Base-by-base conservation (phyloP, 1,140 invertebrate species). In the Odontomachus brunneus region DNA sequence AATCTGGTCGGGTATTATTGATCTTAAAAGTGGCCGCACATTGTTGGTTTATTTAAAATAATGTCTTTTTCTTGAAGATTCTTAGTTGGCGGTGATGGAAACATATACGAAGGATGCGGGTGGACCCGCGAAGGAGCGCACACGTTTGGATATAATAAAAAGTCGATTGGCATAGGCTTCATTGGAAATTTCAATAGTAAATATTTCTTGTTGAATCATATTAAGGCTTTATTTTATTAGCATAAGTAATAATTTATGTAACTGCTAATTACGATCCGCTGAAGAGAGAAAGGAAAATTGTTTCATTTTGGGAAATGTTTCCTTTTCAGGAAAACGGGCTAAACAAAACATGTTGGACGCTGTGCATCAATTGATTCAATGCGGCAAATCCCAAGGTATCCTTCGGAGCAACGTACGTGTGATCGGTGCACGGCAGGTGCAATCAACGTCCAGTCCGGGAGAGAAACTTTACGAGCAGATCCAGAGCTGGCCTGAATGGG, bases 51-150 rank as follows among this genome's bases (percentile, higher is more conserved):
- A 29, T 9, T 12, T 48, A 19, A 14, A 86, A 66, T 57, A 55
- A 62, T 5, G 63, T 51, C 38, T 51, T 33, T 51, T 83, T 87
- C n/a, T 5, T 48, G n/a, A 26, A 87, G 85, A 33, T 84, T 86
- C 85, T 82, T 97, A 11, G 95, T 97, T 74, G 97, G 97, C 1
- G 96, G 96, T 33, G 97, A 97, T 92, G 97, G 97, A 3, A 95
- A 96, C 22, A 94, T 97, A 17, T 97, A 97, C 87, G 97, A 97
- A 93, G 97, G 97, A 9, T 92, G 95, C 12, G 97, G 97, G 0
- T 98, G 97, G 97, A 95, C 96, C 51, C 93, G 95, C 71, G 94
- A 95, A 0, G 97, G 97, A 0, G 95, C 96, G 0, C 97, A 97
- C 88, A 96, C 97, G 0, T 94, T 93, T 14, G 94, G 89, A 76